A percentile compares a stretch with the other conserved stretches of the same genome.
Conservation (phyloP, 2,888 invertebrate species). For the Pristionchus mayeri region DNA sequence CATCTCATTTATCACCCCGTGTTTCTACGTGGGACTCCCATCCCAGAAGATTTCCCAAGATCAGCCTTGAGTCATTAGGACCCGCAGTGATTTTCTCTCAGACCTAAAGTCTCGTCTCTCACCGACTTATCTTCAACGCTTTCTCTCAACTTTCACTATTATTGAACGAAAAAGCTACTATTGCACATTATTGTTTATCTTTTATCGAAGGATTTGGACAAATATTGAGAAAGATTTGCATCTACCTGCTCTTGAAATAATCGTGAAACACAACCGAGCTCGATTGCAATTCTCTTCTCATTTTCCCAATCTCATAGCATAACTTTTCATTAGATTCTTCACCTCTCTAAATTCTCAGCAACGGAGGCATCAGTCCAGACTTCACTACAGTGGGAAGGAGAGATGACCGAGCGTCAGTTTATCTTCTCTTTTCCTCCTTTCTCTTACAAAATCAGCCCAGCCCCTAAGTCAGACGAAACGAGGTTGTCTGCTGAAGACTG, state of each 20-base stretch:
- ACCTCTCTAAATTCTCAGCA: not conserved
- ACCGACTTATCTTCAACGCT: too few relatives aligned
- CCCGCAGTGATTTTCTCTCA: too few relatives aligned
- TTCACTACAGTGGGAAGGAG: not conserved
- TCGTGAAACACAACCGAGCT: too few relatives aligned
- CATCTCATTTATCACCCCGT: slow-evolving; percentile 22
- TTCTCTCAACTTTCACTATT: too few relatives aligned
- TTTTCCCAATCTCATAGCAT: not conserved
- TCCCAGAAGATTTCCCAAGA: not conserved
- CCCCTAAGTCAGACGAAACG: too few relatives aligned
- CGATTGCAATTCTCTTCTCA: too few relatives aligned
- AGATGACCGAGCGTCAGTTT: slow-evolving; percentile 11
- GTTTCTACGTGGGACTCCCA: slow-evolving; percentile 1
- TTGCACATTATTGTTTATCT: too few relatives aligned
- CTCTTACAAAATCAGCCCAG: slow-evolving; percentile 16
- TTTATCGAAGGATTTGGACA: too few relatives aligned
- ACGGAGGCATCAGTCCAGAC: not conserved
- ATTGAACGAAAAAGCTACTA: too few relatives aligned
- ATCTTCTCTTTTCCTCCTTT: not conserved
- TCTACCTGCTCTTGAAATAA: too few relatives aligned
- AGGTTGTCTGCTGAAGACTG: not conserved
- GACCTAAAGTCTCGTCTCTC: too few relatives aligned
- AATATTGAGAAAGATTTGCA: too few relatives aligned
- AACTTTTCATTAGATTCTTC: not conserved
- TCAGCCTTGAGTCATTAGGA: slow-evolving; percentile 13